Conservation (phyloP, 2,797 vertebrate species). For the Tenualosa thibaudeaui region DNA sequence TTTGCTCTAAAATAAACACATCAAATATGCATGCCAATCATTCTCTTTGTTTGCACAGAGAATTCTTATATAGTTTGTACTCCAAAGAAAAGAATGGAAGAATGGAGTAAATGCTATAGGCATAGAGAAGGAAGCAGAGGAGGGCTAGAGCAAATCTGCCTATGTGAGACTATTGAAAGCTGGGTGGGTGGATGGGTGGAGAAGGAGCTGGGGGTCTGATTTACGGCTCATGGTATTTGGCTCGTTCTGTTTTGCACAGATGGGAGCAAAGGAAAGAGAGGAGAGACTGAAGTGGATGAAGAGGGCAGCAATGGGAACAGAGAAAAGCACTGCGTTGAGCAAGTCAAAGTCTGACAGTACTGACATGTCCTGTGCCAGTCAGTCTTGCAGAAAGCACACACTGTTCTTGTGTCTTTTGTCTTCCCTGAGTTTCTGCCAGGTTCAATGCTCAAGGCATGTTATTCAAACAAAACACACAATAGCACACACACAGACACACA, state of each 20-base stretch:
- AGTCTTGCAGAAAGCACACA: background rate
- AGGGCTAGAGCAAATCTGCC: background rate
- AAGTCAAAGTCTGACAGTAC: background rate
- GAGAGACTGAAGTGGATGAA: background rate
- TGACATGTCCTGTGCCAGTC: background rate
- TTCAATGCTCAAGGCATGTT: background rate
- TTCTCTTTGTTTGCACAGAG: background rate
- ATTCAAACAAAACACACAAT: background rate
- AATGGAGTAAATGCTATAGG: background rate
- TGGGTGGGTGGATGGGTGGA: background rate
- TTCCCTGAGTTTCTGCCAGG: background rate
- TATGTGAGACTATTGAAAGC: background rate
- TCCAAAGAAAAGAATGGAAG: background rate
- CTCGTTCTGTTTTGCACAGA: background rate
- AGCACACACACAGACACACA: background rate
- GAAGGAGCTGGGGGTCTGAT: background rate
- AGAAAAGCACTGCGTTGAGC: background rate
- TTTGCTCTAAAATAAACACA: background rate
- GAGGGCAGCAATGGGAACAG: background rate
- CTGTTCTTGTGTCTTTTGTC: background rate
- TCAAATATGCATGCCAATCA: background rate
- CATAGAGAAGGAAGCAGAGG: background rate
- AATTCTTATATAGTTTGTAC: background rate
- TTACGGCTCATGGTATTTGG: background rate
- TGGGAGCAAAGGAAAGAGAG: background rate